Evolutionary conservation across 2,888 invertebrate genomes (phyloP), one percentile per base, ranked within the genome.

Genomic region (Orthosia gothica): DNA sequence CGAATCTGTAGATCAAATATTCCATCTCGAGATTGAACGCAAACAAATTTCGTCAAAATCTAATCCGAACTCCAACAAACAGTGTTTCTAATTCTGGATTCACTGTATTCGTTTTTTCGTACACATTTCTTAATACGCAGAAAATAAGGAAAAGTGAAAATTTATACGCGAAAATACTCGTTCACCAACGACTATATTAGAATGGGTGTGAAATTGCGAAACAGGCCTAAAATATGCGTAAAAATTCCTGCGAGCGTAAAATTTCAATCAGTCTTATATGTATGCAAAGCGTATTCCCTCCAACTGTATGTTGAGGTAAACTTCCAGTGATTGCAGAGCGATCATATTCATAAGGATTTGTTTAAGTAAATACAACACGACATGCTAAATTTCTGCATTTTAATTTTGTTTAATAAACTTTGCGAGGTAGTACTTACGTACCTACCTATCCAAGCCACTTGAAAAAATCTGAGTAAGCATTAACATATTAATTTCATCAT

Each of bases 191-290:
- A 89, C 88, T 93, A 92, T 93, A 92, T 93, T 91, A 91, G 87
- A 88, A 89, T 83, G 87, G 89, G 92, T 91, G 93, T 89, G 91
- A 93, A 93, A 92, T 92, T 93, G 93, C 92, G 89, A 91, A 91
- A 89, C 90, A 88, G 86, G 87, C 91, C 92, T 93, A 93, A 94
- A 94, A 92, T 94, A 94, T 94, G 93, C 94, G 94, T 94, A 93
- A 95, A 95, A 95, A 94, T 93, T 93, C 90, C 90, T 89, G 90
- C 86, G 90, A 91, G 93, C 94, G 94, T 94, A 94, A 95, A 95
- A 94, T 95, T 96, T 96, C 95, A 96, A 96, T 96, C 96, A 95
- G 91, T 90, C 91, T 92, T 94, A 94, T 95, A 95, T 95, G 94
- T 95, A 96, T 95, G 95, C 94, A 94, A 95, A 95, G 89, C 85